phyloP scores from a whole-genome alignment of 2,888 invertebrate genomes.

The Drosophila limbata region DNA sequence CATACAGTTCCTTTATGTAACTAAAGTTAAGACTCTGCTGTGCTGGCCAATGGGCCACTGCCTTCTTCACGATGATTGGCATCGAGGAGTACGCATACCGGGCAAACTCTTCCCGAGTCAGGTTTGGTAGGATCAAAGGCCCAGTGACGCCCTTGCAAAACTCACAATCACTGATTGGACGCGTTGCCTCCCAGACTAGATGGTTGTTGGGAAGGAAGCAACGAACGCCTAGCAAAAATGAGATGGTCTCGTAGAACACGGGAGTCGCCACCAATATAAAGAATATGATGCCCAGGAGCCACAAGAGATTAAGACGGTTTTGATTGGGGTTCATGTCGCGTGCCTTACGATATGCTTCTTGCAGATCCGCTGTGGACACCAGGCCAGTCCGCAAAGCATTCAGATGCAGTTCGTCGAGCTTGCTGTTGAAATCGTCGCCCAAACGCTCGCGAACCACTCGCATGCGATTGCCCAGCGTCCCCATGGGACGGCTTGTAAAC shows the following conservation, averaged over 20 bases:
- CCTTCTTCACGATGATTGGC: constrained; percentile 92
- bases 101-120: constrained; percentile 89
- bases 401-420: constrained; percentile 81
- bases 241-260: constrained; percentile 82
- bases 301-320: constrained; percentile 77
- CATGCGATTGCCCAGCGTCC: constrained; percentile 67
- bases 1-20: constrained; percentile 90
- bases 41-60: constrained; percentile 92
- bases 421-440: constrained; percentile 74
- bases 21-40: constrained; percentile 88
- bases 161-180: constrained; percentile 92
- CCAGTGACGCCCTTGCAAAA: constrained; percentile 90
- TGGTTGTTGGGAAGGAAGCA: constrained; percentile 94
- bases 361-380: constrained; percentile 80
- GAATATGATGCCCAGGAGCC: constrained; percentile 82
- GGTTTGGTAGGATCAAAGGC: constrained; percentile 89
- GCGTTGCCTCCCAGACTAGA: constrained; percentile 93
- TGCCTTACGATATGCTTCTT: constrained; percentile 82
- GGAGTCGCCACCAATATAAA: constrained; percentile 84
- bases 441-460: constrained; percentile 73
- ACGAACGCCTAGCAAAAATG: constrained; percentile 87
- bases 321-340: constrained; percentile 72
- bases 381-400: constrained; percentile 82
- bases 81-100: constrained; percentile 91
- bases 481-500: constrained; percentile 82